Evolutionary conservation across 2,797 vertebrate genomes (phyloP).

Genomic region (Jordanella pulchra): DNA sequence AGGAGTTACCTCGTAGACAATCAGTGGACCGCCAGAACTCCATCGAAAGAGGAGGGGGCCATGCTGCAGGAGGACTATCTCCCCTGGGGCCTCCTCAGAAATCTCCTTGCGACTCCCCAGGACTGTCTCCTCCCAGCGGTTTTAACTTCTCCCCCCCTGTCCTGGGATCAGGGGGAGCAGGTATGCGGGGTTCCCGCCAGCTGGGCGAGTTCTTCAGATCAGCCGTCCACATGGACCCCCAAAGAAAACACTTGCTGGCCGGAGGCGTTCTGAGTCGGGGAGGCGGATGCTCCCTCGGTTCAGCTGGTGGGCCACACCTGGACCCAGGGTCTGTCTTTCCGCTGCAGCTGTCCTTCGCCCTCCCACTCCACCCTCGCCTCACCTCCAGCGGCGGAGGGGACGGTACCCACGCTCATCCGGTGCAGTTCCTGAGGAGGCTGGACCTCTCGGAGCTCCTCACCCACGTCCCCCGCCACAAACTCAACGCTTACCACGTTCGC

Average conservation of each 20-base stretch:
- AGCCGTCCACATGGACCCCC: slow-evolving; percentile 91
- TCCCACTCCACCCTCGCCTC: slow-evolving; percentile 81
- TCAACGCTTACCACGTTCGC: slow-evolving; percentile 98
- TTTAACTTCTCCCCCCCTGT: slow-evolving; percentile 86
- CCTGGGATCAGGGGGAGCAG: slow-evolving; percentile 61
- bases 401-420: slow-evolving; percentile 74
- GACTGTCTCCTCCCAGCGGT: slow-evolving; percentile 89
- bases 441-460: slow-evolving; percentile 96
- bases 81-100: slow-evolving; percentile 75
- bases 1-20: slow-evolving; percentile 89
- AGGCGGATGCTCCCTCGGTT: slow-evolving; percentile 36
- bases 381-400: slow-evolving; percentile 79
- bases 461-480: slow-evolving; percentile 94
- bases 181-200: slow-evolving; percentile 89
- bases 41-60: slow-evolving; percentile 83
- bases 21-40: slow-evolving; percentile 95
- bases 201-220: slow-evolving; percentile 96
- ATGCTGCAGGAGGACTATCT: slow-evolving; percentile 44
- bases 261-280: slow-evolving; percentile 77
- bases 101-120: slow-evolving; percentile 90
- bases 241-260: slow-evolving; percentile 86
- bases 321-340: slow-evolving; percentile 67
- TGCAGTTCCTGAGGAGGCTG: slow-evolving; percentile 95
- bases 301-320: slow-evolving; percentile 49
- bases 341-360: slow-evolving; percentile 70